Evolutionary conservation across 2,113 vertebrate species (phyloP).

Genomic region (Xenus cinereus): DNA sequence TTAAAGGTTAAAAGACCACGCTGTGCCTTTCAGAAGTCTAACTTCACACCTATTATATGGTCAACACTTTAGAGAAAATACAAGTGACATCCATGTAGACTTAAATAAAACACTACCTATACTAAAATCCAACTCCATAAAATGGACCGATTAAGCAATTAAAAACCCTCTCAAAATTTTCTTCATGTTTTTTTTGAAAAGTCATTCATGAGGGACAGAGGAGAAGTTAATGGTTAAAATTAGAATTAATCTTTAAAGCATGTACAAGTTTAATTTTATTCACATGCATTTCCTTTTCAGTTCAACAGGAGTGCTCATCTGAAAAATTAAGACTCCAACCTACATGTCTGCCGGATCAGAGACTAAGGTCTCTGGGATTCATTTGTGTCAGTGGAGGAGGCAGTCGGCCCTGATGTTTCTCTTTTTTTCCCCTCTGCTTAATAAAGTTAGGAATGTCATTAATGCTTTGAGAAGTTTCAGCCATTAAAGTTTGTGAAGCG

Average conservation of each 20-base stretch:
- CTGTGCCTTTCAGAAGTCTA: not conserved
- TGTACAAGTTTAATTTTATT: not conserved
- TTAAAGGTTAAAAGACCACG: slow-evolving; percentile 26
- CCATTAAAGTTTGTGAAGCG: not conserved
- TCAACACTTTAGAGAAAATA: not conserved
- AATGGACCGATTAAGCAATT: not conserved
- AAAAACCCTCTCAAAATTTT: not conserved
- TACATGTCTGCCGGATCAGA: not conserved
- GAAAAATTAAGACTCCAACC: not conserved
- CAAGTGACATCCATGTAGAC: not conserved
- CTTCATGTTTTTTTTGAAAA: not conserved
- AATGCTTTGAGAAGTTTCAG: not conserved
- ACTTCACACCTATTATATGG: not conserved
- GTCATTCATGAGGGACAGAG: not conserved
- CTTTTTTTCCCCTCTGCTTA: not conserved
- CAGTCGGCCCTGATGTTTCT: not conserved
- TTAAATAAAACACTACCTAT: not conserved
- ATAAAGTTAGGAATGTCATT: not conserved
- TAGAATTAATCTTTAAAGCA: not conserved
- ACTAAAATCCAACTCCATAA: not conserved
- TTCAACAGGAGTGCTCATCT: not conserved
- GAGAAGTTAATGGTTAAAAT: not conserved
- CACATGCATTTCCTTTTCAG: not conserved
- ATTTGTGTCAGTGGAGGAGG: not conserved
- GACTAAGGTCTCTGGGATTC: not conserved